Conservation (phyloP, 1,140 invertebrate species). For the Rhynchophorus ferrugineus region DNA sequence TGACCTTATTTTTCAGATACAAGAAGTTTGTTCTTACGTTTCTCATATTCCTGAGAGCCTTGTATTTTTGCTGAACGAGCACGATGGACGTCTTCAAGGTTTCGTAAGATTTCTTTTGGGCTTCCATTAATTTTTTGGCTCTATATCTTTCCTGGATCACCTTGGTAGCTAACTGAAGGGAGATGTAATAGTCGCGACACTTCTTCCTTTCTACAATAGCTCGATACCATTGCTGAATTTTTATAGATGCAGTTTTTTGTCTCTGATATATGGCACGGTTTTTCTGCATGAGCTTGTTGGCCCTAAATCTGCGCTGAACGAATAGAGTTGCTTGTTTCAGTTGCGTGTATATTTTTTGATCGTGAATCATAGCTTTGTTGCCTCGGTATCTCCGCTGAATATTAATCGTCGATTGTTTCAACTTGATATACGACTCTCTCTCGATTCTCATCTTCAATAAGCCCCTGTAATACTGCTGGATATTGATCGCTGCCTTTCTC, state of each 20-base stretch:
- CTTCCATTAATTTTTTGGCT: conserved; percentile 32
- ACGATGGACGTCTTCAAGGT: background rate
- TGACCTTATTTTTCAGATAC: background rate
- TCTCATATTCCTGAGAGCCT: background rate
- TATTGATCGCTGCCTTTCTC: conserved; percentile 9
- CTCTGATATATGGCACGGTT: conserved; percentile 27
- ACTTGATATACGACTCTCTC: conserved; percentile 15
- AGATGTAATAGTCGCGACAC: conserved; percentile 26
- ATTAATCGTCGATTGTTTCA: conserved; percentile 1
- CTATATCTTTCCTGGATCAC: conserved; percentile 40
- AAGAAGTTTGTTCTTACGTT: background rate
- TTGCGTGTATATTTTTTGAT: conserved; percentile 40
- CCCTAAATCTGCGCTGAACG: conserved; percentile 45
- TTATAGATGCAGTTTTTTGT: conserved; percentile 32
- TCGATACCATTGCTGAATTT: conserved; percentile 35
- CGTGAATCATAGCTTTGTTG: conserved; percentile 35
- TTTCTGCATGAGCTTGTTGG: conserved; percentile 29
- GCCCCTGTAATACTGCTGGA: conserved; percentile 39
- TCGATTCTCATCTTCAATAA: conserved; percentile 17
- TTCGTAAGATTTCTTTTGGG: conserved; percentile 10
- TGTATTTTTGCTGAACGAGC: conserved; percentile 6
- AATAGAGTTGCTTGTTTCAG: conserved; percentile 36
- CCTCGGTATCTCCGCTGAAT: conserved; percentile 40
- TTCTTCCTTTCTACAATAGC: conserved; percentile 28
- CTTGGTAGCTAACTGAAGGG: conserved; percentile 32